A percentile compares a stretch with the other conserved stretches of the same genome.
These are phyloP conservation scores for Bellardia bayeri DNA, from an alignment of 2,888 invertebrate species.

Conservation along the genomic window DNA sequence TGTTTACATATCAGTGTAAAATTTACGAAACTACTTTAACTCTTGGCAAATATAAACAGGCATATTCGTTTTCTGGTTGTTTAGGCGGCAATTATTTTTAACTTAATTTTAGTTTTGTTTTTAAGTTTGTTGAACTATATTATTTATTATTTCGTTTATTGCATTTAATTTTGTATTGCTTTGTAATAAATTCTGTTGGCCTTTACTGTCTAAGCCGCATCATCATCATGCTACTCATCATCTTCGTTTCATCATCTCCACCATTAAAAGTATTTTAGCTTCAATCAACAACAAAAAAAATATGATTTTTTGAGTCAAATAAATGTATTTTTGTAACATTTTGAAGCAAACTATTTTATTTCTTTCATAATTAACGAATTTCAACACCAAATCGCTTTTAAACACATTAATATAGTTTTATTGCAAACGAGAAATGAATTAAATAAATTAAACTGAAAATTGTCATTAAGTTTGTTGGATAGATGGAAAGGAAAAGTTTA, in stretches of 20 bases:
- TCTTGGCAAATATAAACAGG: constrained; percentile 14
- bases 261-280: constrained; percentile 39
- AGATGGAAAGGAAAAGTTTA: background rate
- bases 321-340: constrained; percentile 17
- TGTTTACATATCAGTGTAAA: no score
- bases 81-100: constrained; percentile 74
- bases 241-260: background rate
- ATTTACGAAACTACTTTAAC: constrained; percentile 17
- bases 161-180: constrained; percentile 6
- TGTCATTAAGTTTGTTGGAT: constrained; percentile 22
- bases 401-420: background rate
- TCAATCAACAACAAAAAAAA: constrained; percentile 16
- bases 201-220: background rate
- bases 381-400: constrained; percentile 35
- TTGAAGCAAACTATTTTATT: constrained; percentile 23
- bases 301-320: constrained; percentile 35
- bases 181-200: constrained; percentile 20
- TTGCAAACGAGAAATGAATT: constrained; percentile 17
- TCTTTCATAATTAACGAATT: constrained; percentile 46
- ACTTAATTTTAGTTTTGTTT: constrained; percentile 50
- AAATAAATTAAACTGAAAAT: constrained; percentile 31
- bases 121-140: constrained; percentile 62
- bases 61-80: constrained; percentile 65
- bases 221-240: constrained; percentile 18
- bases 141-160: constrained; percentile 38